Evolutionary conservation across 1,140 invertebrate genomes (phyloP).

Genomic region (Ericerus pela): DNA sequence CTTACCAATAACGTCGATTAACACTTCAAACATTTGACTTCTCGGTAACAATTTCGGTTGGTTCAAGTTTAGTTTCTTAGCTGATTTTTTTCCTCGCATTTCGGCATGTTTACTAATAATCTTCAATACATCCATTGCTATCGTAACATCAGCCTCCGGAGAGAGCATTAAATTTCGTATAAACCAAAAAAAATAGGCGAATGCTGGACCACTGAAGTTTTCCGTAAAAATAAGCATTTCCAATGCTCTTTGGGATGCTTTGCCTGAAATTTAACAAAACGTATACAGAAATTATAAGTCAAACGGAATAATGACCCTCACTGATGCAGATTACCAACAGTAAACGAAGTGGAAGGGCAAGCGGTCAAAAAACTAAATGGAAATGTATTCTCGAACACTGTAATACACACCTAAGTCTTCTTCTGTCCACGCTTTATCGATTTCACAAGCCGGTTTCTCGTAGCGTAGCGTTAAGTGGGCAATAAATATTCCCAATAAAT

Average conservation of each 20-base stretch:
- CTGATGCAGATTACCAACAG: not conserved
- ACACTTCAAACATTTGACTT: conserved; percentile 59
- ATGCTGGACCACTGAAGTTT: conserved; percentile 14
- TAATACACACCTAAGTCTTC: conserved; percentile 39
- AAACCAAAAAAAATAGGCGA: conserved; percentile 19
- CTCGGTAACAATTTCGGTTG: conserved; percentile 65
- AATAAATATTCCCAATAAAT: conserved; percentile 13
- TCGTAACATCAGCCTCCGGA: conserved; percentile 13
- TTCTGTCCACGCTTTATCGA: conserved; percentile 61
- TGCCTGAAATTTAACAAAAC: too few relatives aligned
- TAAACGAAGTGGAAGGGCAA: not conserved
- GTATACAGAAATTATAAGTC: too few relatives aligned
- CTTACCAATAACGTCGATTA: conserved; percentile 64
- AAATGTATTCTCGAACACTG: not conserved
- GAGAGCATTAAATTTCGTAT: conserved; percentile 14
- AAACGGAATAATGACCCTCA: too few relatives aligned
- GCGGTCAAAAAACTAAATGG: not conserved
- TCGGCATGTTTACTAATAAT: conserved; percentile 16
- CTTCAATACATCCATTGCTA: conserved; percentile 14
- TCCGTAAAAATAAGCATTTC: not conserved
- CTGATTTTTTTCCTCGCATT: conserved; percentile 14
- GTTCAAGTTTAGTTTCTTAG: conserved; percentile 37
- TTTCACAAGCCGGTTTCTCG: conserved; percentile 59
- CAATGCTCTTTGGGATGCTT: not conserved
- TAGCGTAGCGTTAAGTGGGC: conserved; percentile 52